phyloP scores from a whole-genome alignment of 1,140 invertebrate species.

The Ips nitidus region DNA sequence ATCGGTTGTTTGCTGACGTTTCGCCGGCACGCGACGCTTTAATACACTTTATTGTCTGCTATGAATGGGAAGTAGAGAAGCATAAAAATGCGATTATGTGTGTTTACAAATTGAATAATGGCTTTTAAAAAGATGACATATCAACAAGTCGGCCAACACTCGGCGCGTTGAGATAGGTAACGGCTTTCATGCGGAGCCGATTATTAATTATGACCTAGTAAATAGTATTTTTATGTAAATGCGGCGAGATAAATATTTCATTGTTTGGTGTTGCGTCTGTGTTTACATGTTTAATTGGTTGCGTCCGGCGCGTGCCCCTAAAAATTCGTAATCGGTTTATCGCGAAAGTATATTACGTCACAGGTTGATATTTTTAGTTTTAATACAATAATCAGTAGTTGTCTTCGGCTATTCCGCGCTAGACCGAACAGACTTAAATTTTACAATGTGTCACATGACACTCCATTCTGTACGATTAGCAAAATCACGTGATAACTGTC shows the following conservation, averaged over 20 bases:
- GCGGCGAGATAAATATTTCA: slow-evolving; percentile 31
- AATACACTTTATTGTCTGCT: slow-evolving; percentile 26
- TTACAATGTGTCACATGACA: no score
- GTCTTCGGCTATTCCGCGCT: no score
- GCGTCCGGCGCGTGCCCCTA: slow-evolving; percentile 2
- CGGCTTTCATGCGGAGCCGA: slow-evolving; percentile 19
- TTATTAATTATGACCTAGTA: slow-evolving; percentile 32
- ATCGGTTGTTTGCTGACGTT: slow-evolving; percentile 19
- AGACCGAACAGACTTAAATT: no score
- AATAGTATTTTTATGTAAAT: slow-evolving; percentile 34
- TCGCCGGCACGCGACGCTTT: slow-evolving; percentile 13
- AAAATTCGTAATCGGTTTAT: slow-evolving; percentile 3
- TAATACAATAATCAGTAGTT: no score
- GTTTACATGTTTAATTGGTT: slow-evolving; percentile 29
- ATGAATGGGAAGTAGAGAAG: slow-evolving; percentile 25
- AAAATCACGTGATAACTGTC: no score
- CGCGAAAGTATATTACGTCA: neutral
- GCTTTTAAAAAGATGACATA: slow-evolving; percentile 31
- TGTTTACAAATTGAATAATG: slow-evolving; percentile 34
- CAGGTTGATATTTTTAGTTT: neutral
- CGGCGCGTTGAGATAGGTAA: slow-evolving; percentile 27
- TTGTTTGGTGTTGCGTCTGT: slow-evolving; percentile 19
- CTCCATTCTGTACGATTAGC: no score
- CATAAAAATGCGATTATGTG: slow-evolving; percentile 30
- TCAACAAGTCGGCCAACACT: slow-evolving; percentile 20